Base-by-base conservation (phyloP, 2,113 vertebrate species). In the Apus apus region DNA sequence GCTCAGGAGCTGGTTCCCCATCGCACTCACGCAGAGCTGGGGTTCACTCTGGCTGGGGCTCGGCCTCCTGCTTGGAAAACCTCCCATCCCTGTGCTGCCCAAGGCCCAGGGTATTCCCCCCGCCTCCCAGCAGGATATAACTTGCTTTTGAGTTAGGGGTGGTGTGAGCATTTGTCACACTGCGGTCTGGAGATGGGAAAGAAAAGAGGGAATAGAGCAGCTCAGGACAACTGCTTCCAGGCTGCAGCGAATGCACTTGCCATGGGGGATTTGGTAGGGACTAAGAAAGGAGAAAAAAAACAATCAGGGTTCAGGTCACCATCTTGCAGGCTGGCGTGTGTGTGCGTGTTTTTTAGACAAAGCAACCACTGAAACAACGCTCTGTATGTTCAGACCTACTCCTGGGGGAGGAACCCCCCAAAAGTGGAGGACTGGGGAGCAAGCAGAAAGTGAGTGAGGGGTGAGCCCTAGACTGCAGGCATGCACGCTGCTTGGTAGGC, bases 121-220 rank as follows among this genome's bases (percentile, higher is more conserved):
- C 22, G 19, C 43, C 13, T 78, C 38, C 46, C 61, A 36, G 34
- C 30, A 85, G 74, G 50, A 56, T 4, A 0, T 21, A 16, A 46
- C 48, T 71, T 87, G 32, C 25, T 9, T 1, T 58, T 0, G 0
- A 51, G 29, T 64, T 56, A 58, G 32, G 53, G 77, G 67, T 2
- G 1, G 13, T 20, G 7, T 0, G 0, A 62, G 22, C 11, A 5
- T 71, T 74, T 5, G 25, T 30, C 11, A 22, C 0, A 3, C 3
- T 0, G 0, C 2, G 10, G 4, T 2, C 30, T 43, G 36, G 64
- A n/a, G 36, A 10, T 16, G 17, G 56, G 25, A 76, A 76, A 23
- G 40, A 22, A 62, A 58, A 70, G 58, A 71, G 56, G 22, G 4
- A 9, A 46, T 9, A 43, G 57, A 75, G 48, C 38, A 65, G 62